phyloP scores from a whole-genome alignment of 2,113 vertebrate species.

The Gulo gulo region DNA sequence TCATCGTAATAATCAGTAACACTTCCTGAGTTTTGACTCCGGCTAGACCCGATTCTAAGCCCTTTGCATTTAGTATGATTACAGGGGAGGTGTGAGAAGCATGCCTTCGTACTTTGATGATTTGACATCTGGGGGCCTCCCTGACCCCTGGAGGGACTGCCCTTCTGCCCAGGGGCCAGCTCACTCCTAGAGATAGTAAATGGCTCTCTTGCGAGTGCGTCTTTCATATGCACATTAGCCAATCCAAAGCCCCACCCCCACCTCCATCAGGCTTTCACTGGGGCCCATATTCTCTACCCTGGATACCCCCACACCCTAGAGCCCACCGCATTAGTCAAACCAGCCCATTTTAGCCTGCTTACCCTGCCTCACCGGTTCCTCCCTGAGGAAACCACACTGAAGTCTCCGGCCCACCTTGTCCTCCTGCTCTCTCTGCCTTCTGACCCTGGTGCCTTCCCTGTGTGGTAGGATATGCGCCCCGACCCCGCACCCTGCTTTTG shows the following conservation, averaged over 20 bases:
- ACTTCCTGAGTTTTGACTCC: background rate
- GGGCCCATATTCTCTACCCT: background rate
- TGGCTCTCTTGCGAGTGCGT: background rate
- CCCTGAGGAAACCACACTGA: background rate
- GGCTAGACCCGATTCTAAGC: background rate
- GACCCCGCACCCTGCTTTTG: background rate
- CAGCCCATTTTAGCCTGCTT: background rate
- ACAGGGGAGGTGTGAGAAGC: background rate
- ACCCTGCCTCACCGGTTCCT: background rate
- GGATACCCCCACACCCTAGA: background rate
- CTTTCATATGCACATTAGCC: background rate
- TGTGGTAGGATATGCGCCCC: accelerated
- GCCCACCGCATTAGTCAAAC: background rate
- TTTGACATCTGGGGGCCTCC: background rate
- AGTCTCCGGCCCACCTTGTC: background rate
- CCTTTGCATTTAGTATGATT: background rate
- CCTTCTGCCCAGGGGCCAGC: background rate
- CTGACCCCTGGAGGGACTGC: background rate
- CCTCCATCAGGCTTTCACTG: background rate
- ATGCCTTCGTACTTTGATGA: background rate
- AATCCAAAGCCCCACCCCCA: background rate
- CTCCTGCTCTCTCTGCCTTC: background rate
- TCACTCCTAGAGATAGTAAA: background rate
- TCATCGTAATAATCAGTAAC: background rate
- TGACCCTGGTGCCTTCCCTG: background rate